Evolutionary conservation across 1,140 invertebrate genomes (phyloP).

Genomic region (Leptinotarsa defecta): DNA sequence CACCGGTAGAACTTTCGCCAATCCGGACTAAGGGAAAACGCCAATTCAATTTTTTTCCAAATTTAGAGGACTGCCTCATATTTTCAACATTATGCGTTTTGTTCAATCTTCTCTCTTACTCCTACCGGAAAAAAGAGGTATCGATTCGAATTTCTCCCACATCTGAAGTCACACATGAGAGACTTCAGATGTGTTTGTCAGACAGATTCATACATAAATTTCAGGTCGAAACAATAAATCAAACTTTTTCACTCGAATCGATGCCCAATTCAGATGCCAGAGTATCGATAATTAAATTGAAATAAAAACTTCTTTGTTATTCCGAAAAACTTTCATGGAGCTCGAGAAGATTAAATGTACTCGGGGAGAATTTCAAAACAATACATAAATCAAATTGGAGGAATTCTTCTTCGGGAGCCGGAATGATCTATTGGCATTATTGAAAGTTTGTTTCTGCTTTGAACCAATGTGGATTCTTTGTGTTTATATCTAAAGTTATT

Average conservation of each 20-base stretch:
- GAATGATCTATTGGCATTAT: constrained; percentile 5
- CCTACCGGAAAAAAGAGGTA: too few species aligned
- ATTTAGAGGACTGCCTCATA: too few species aligned
- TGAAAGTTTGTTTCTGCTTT: not conserved
- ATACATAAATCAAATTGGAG: not conserved
- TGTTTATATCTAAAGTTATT: not conserved
- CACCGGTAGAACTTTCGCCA: too few species aligned
- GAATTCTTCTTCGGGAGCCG: not conserved
- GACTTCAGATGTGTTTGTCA: too few species aligned
- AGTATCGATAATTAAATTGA: constrained; percentile 3
- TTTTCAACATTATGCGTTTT: too few species aligned
- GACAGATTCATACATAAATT: not conserved
- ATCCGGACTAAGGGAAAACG: too few species aligned
- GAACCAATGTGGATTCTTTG: not conserved
- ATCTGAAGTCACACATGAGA: too few species aligned
- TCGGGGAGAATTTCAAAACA: constrained; percentile 3
- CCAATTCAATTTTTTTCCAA: too few species aligned
- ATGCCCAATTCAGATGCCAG: not conserved
- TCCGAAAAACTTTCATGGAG: not conserved
- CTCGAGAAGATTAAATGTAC: not conserved
- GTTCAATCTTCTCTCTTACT: too few species aligned
- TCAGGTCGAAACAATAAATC: not conserved
- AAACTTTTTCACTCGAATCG: not conserved
- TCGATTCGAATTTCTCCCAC: too few species aligned
- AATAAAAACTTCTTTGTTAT: constrained; percentile 7